These are phyloP conservation scores for Porites lobata DNA, from an alignment of 92 coral and sea anemone genomes.

Conservation along the genomic window DNA sequence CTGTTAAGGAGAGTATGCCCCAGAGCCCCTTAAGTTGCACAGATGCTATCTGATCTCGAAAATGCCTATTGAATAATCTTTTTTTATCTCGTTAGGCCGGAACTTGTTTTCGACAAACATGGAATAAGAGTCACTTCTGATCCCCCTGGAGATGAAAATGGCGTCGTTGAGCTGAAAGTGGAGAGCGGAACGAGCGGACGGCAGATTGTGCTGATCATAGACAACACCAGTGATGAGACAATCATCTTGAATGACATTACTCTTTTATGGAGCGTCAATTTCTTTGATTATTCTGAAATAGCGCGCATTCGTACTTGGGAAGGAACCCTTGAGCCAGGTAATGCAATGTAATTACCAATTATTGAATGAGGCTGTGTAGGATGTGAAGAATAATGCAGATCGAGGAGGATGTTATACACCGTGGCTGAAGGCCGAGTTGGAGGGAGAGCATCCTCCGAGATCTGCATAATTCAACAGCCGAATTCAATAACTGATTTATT, in stretches of 20 bases:
- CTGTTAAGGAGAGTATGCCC: too few relatives aligned
- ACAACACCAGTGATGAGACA: slow-evolving; percentile 27
- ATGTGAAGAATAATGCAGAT: too few relatives aligned
- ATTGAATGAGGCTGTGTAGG: too few relatives aligned
- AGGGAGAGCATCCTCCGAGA: too few relatives aligned
- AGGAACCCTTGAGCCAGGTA: slow-evolving; percentile 58
- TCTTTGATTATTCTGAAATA: slow-evolving; percentile 73
- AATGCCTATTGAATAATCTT: not conserved
- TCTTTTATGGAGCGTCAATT: slow-evolving; percentile 74
- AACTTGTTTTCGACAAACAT: slow-evolving; percentile 66
- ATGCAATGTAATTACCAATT: not conserved
- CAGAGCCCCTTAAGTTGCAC: too few relatives aligned
- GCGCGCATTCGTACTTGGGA: slow-evolving; percentile 22
- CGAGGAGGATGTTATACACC: too few relatives aligned
- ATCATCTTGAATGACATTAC: slow-evolving; percentile 55
- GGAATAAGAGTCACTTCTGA: slow-evolving; percentile 67
- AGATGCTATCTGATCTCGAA: too few relatives aligned
- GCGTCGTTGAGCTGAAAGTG: slow-evolving; percentile 67
- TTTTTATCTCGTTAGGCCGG: slow-evolving; percentile 43
- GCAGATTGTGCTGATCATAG: slow-evolving; percentile 39
- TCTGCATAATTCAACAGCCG: too few relatives aligned
- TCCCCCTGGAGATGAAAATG: slow-evolving; percentile 69
- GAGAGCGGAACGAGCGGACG: slow-evolving; percentile 20
- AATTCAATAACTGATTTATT: too few relatives aligned
- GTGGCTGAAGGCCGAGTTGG: too few relatives aligned